These are phyloP conservation scores for Thereva nobilitata DNA, from an alignment of 2,888 invertebrate genomes.

Conservation along the genomic window DNA sequence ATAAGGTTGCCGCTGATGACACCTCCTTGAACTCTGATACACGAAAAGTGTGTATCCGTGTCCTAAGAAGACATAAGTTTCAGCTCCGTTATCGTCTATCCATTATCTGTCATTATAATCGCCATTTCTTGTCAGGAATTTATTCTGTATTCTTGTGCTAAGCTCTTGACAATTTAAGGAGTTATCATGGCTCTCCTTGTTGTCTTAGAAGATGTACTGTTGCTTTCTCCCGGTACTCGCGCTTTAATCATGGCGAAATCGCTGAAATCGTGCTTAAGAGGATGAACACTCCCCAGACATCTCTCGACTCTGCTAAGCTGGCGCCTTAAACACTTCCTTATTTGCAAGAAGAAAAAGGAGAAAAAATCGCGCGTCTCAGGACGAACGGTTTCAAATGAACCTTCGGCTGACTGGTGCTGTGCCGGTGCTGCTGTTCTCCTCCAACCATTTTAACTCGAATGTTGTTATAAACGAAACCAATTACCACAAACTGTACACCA, in stretches of 20 bases:
- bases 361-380: not conserved
- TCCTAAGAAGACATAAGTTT: conserved; percentile 23
- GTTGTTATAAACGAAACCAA: too few relatives aligned
- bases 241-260: conserved; percentile 30
- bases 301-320: conserved; percentile 26
- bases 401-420: too few relatives aligned
- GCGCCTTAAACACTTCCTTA: conserved; percentile 18
- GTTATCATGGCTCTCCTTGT: conserved; percentile 16
- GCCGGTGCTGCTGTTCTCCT: too few relatives aligned
- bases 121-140: not conserved
- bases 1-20: not conserved
- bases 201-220: conserved; percentile 15
- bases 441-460: too few relatives aligned
- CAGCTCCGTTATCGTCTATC: conserved; percentile 29
- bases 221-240: conserved; percentile 26
- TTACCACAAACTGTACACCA: too few relatives aligned
- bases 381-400: not conserved
- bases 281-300: conserved; percentile 30
- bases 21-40: not conserved
- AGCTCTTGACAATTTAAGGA: conserved; percentile 26
- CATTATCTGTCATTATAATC: conserved; percentile 30
- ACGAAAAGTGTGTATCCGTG: conserved; percentile 17
- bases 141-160: conserved; percentile 12
- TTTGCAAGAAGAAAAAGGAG: not conserved
- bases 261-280: conserved; percentile 36